These are phyloP conservation scores for Magallana nippona DNA, from an alignment of 2,888 invertebrate species.

Conservation along the genomic window DNA sequence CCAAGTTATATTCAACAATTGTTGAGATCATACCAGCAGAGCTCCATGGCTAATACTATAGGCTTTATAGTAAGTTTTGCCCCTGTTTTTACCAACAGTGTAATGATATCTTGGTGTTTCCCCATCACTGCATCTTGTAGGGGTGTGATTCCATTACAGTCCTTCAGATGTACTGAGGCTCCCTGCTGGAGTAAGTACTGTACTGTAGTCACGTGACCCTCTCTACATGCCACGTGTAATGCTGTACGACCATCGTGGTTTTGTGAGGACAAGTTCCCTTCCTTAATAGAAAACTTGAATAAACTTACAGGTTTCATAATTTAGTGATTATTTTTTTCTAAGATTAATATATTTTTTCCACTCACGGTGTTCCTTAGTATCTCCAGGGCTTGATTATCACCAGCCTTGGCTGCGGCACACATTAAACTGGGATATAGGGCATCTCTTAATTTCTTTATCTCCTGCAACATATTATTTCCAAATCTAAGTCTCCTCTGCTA, in stretches of 20 bases:
- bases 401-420: slow-evolving; percentile 84
- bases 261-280: slow-evolving; percentile 87
- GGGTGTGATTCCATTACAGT: slow-evolving; percentile 81
- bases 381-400: slow-evolving; percentile 82
- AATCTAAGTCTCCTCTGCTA: too few relatives aligned
- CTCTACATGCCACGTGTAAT: slow-evolving; percentile 89
- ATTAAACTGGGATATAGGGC: slow-evolving; percentile 87
- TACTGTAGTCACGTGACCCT: slow-evolving; percentile 86
- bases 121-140: slow-evolving; percentile 84
- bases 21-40: slow-evolving; percentile 82
- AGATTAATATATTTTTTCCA: not conserved
- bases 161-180: slow-evolving; percentile 90
- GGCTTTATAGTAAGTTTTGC: slow-evolving; percentile 85
- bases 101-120: slow-evolving; percentile 81
- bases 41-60: slow-evolving; percentile 84
- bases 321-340: too few relatives aligned
- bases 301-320: too few relatives aligned
- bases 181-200: slow-evolving; percentile 88
- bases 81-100: slow-evolving; percentile 86
- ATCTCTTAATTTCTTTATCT: slow-evolving; percentile 70
- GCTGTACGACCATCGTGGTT: slow-evolving; percentile 90
- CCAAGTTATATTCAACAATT: too few relatives aligned
- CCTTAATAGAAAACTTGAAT: slow-evolving; percentile 79
- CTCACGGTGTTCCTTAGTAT: slow-evolving; percentile 66
- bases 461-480: slow-evolving; percentile 56